These are phyloP conservation scores for Taxidea taxus DNA, from an alignment of 2,113 vertebrate species.

Conservation along the genomic window DNA sequence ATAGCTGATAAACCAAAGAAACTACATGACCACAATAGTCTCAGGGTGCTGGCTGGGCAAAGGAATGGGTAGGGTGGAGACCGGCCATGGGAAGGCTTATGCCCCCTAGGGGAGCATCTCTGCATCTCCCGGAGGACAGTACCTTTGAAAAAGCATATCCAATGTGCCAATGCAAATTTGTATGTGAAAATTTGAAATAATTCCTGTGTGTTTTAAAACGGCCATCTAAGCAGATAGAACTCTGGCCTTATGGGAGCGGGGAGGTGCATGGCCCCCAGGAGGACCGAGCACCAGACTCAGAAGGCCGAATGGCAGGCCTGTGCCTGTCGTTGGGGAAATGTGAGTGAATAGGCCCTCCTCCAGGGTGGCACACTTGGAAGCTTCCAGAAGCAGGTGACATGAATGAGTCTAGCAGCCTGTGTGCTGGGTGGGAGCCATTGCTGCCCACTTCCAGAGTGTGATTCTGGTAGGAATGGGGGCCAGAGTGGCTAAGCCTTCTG, in stretches of 20 bases:
- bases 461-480: background rate
- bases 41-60: background rate
- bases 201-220: background rate
- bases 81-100: background rate
- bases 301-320: background rate
- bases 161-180: background rate
- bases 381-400: background rate
- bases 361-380: too few relatives aligned
- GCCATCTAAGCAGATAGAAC: background rate
- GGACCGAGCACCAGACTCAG: background rate
- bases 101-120: background rate
- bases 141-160: background rate
- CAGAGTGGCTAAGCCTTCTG: background rate
- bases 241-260: background rate
- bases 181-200: background rate
- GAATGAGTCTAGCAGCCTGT: too few relatives aligned
- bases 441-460: rapidly evolving
- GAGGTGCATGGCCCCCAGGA: rapidly evolving
- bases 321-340: too few relatives aligned
- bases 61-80: background rate
- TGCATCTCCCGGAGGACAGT: background rate
- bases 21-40: too few relatives aligned
- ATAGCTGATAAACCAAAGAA: background rate
- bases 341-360: background rate
- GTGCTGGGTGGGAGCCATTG: background rate